Evolutionary conservation across 2,797 vertebrate species (phyloP).

Genomic region (Aulostomus chinensis): DNA sequence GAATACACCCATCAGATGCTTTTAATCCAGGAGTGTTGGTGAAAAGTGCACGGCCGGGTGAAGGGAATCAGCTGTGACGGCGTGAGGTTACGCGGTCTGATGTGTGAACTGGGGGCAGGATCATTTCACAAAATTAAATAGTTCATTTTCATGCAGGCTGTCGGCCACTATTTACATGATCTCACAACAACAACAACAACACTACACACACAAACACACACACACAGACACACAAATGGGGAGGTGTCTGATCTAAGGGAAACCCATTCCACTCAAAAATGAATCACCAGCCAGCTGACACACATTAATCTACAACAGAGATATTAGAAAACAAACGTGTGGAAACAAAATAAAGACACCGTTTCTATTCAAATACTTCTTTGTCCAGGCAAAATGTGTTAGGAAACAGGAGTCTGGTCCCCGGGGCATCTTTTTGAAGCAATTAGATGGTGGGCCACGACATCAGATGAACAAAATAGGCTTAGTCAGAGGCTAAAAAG

Average conservation of each 20-base stretch:
- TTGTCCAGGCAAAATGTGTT: too few species aligned
- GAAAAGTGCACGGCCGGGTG: conserved; percentile 23
- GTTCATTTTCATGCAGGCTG: conserved; percentile 19
- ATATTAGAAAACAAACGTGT: neutral
- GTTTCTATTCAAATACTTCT: too few species aligned
- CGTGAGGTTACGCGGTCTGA: conserved; percentile 17
- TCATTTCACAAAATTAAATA: conserved; percentile 29
- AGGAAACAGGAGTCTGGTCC: too few species aligned
- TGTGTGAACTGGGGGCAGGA: conserved; percentile 21
- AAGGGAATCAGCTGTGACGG: conserved; percentile 29
- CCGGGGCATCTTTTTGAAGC: too few species aligned
- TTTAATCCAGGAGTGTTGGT: conserved; percentile 17
- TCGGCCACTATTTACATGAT: conserved; percentile 28
- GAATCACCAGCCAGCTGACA: conserved; percentile 9
- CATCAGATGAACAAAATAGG: too few species aligned
- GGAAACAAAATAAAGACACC: neutral
- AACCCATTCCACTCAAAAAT: conserved; percentile 35
- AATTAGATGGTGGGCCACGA: too few species aligned
- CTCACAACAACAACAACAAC: too few species aligned
- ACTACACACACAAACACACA: conserved; percentile 5
- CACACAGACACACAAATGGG: neutral
- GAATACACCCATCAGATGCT: conserved; percentile 41
- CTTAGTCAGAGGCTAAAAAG: too few species aligned
- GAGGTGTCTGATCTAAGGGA: conserved; percentile 12
- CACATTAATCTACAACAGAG: conserved; percentile 2